Evolutionary conservation across 2,113 vertebrate genomes (phyloP), one percentile per base, ranked within the genome.

Genomic region (Platycercus adscitus): DNA sequence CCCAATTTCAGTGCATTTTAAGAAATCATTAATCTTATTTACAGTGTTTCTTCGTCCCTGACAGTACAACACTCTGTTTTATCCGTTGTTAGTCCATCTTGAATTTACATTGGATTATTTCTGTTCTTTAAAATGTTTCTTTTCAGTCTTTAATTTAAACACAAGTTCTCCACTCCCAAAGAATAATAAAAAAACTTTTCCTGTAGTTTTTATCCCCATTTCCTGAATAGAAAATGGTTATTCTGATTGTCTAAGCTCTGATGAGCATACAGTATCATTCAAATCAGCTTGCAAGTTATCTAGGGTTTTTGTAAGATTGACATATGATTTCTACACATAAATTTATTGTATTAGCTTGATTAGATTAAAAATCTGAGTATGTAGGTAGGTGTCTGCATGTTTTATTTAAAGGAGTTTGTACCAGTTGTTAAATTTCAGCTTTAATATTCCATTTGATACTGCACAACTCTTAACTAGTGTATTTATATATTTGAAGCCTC

Each of bases 311-410:
- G 31, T 35, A 81, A 93, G 71, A 93, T 85, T 41, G 7, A 92
- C 86, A 81, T 26, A 90, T 83, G 91, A 83, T 96, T 95, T 95
- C 56, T 93, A 71, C 28, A 76, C 28, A 65, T 91, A 83, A 89
- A 91, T 91, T 86, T 83, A 94, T 89, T 92, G 44, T 18, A 44
- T 94, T 90, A 91, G 53, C 44, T 24, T 61, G 65, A 23, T 29
- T 71, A 95, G 47, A 70, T 53, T 76, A 86, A 88, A 83, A 47
- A 33, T 52, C 29, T 55, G 52, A 66, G 29, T 31, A n/a, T 83
- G 19, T 31, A 31, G 81, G 52, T 90, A 91, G 43, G 31, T 47
- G 28, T 49, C 72, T 50, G 7, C 17, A 58, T 43, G 63, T 76
- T 92, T 78, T 81, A 84, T 86, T 92, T 86, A 90, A 91, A 88